Evolutionary conservation across 2,888 invertebrate genomes (phyloP).

Genomic region (Agonum fuliginosum): DNA sequence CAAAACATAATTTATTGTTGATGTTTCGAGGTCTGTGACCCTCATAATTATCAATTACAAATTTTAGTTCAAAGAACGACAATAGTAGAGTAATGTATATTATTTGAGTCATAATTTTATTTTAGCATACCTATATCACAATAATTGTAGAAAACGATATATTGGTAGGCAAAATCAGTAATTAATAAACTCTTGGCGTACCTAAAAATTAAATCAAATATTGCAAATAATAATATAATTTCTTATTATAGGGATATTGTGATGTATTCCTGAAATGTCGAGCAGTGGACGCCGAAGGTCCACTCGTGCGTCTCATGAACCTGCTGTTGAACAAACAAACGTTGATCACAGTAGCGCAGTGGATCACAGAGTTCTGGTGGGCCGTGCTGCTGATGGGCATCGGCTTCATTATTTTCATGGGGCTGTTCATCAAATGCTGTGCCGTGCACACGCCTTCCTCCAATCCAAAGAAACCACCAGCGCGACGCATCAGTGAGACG

Average conservation of each 20-base stretch:
- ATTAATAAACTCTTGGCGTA: too few relatives aligned
- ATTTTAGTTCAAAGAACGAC: too few relatives aligned
- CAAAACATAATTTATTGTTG: too few relatives aligned
- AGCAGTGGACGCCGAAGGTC: conserved; percentile 99
- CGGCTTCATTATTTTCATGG: conserved; percentile 95
- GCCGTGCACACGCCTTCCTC: conserved; percentile 99
- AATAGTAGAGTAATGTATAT: too few relatives aligned
- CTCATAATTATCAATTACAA: too few relatives aligned
- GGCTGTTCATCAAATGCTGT: conserved; percentile 98
- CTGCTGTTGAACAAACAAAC: conserved; percentile 94
- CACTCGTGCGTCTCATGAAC: conserved; percentile 96
- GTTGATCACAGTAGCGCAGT: conserved; percentile 89
- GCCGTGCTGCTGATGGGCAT: conserved; percentile 94
- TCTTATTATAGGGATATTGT: conserved; percentile 88
- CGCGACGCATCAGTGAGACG: conserved; percentile 94
- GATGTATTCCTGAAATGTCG: conserved; percentile 99
- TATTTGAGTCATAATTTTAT: too few relatives aligned
- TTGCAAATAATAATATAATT: conserved; percentile 25
- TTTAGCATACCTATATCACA: too few relatives aligned
- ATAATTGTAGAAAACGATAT: too few relatives aligned
- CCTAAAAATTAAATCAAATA: background rate
- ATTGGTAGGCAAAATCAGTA: too few relatives aligned
- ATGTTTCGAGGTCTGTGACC: too few relatives aligned
- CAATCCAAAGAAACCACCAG: conserved; percentile 97
- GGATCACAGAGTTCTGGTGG: conserved; percentile 98